These are phyloP conservation scores for Dyspetes luteomarginatus DNA, from an alignment of 2,888 invertebrate genomes.

Conservation along the genomic window DNA sequence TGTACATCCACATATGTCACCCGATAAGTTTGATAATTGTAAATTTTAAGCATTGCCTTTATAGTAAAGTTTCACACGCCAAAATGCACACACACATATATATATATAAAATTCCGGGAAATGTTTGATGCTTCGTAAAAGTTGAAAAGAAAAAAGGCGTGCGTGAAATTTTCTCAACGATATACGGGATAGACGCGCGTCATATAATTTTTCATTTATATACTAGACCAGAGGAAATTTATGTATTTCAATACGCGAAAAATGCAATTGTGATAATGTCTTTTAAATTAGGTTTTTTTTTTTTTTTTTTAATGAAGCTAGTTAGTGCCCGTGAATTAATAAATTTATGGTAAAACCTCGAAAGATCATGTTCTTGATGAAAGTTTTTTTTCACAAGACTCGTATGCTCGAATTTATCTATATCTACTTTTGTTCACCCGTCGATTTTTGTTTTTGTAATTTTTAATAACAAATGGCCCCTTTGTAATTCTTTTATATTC, in stretches of 20 bases:
- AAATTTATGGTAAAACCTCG: constrained; percentile 46
- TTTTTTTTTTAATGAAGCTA: constrained; percentile 65
- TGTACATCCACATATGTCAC: constrained; percentile 51
- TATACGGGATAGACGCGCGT: constrained; percentile 33
- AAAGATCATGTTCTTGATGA: constrained; percentile 38
- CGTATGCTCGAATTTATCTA: constrained; percentile 31
- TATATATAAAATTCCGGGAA: constrained; percentile 19
- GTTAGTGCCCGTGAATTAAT: constrained; percentile 59
- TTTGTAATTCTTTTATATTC: constrained; percentile 26
- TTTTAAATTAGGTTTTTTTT: constrained; percentile 64
- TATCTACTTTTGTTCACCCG: constrained; percentile 33
- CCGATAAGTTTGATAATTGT: constrained; percentile 58
- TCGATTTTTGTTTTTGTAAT: constrained; percentile 34
- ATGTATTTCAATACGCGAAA: constrained; percentile 64
- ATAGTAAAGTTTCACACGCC: constrained; percentile 35
- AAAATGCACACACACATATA: constrained; percentile 22
- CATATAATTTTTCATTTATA: constrained; percentile 13
- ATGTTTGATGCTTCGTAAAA: constrained; percentile 31
- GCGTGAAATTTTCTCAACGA: constrained; percentile 18
- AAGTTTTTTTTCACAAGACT: constrained; percentile 28
- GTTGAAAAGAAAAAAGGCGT: not conserved
- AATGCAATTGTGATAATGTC: constrained; percentile 71
- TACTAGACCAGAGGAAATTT: constrained; percentile 55
- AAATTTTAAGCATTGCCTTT: constrained; percentile 61
- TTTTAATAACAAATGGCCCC: constrained; percentile 36